These are phyloP conservation scores for Scaptomyza montana DNA, from an alignment of 1,140 invertebrate species.

Conservation along the genomic window DNA sequence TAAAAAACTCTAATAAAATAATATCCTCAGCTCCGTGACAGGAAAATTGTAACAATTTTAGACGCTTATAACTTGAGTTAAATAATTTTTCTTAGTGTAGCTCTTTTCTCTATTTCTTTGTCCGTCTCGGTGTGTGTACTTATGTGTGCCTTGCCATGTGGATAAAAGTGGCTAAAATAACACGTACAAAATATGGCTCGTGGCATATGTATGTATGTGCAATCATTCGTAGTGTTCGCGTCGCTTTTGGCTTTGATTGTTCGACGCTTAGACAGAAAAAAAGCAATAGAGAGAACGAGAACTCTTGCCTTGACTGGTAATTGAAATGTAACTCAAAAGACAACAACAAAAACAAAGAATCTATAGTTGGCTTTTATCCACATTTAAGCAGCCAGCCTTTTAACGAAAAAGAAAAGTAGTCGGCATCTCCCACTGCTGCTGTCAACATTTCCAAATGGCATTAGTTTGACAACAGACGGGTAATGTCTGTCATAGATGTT, in stretches of 20 bases:
- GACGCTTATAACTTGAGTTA: neutral
- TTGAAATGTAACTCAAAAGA: conserved; percentile 57
- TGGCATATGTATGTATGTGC: conserved; percentile 71
- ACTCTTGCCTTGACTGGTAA: conserved; percentile 27
- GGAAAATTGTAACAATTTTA: neutral
- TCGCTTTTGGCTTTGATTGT: conserved; percentile 15
- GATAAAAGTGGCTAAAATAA: conserved; percentile 67
- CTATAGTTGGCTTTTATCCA: conserved; percentile 59
- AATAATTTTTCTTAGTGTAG: neutral
- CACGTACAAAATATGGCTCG: conserved; percentile 65
- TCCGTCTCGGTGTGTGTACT: neutral
- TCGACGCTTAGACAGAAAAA: conserved; percentile 4
- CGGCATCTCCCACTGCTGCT: conserved; percentile 29
- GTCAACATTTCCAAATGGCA: conserved; percentile 46
- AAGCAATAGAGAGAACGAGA: no score
- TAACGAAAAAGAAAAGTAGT: conserved; percentile 18
- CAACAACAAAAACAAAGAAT: conserved; percentile 28
- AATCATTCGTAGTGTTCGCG: conserved; percentile 61
- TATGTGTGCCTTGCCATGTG: conserved; percentile 17
- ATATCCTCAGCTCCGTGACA: no score
- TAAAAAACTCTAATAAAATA: no score
- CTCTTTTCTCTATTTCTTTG: neutral
- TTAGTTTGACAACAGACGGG: conserved; percentile 44
- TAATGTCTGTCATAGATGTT: conserved; percentile 19
- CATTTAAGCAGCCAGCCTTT: conserved; percentile 58